Percentiles rank a stretch among this genome's conserved stretches.
Conservation (phyloP, 2,888 invertebrate species). For the Sesia bembeciformis region DNA sequence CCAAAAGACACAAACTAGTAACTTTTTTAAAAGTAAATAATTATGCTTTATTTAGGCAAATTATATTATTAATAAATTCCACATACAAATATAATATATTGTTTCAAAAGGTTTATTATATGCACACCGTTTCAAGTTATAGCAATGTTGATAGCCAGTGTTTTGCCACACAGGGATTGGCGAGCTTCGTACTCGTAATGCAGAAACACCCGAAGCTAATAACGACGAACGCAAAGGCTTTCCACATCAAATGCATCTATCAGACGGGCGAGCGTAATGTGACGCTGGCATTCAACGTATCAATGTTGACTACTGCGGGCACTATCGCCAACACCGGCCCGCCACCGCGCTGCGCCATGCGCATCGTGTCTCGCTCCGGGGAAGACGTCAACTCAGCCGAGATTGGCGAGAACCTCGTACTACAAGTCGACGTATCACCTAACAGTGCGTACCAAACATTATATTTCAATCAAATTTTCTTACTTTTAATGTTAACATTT, state of each 20-base stretch:
- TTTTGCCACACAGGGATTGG: constrained; percentile 80
- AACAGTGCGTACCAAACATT: constrained; percentile 60
- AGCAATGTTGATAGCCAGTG: neutral
- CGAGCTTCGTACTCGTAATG: constrained; percentile 94
- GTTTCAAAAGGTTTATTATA: no score
- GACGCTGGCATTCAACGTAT: constrained; percentile 94
- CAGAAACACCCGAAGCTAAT: constrained; percentile 97
- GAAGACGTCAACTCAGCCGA: constrained; percentile 93
- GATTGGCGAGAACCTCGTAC: constrained; percentile 90
- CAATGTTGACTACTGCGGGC: constrained; percentile 95
- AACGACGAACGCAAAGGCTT: constrained; percentile 95
- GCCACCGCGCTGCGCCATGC: constrained; percentile 93
- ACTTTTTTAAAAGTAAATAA: no score
- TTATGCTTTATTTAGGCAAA: no score
- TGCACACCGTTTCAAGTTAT: no score
- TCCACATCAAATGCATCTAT: constrained; percentile 96
- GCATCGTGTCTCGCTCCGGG: constrained; percentile 89
- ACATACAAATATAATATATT: no score
- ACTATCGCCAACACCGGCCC: constrained; percentile 97
- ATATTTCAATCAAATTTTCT: no score
- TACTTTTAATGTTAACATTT: no score
- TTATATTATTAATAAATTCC: no score
- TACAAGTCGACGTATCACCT: constrained; percentile 90
- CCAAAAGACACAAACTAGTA: no score
- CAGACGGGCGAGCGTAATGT: constrained; percentile 95